Evolutionary conservation across 2,797 vertebrate species (phyloP).

Genomic region (Phataginus tetradactyla): DNA sequence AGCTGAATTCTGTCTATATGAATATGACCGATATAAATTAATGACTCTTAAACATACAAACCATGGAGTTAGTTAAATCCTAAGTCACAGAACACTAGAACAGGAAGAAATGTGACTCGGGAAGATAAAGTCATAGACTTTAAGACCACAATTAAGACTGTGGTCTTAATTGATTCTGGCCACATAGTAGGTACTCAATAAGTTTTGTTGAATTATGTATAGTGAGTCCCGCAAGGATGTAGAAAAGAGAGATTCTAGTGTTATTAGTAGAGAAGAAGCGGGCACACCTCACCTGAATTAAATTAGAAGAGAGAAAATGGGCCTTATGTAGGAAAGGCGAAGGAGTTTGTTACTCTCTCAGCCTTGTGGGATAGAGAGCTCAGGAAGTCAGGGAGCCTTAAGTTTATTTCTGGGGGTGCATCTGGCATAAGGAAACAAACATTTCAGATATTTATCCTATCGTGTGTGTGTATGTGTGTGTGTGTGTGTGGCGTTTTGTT

Average conservation of each 20-base stretch:
- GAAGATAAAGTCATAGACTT: constrained; percentile 1
- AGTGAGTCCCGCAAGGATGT: background rate
- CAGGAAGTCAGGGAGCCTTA: background rate
- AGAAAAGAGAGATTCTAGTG: background rate
- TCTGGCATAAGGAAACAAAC: background rate
- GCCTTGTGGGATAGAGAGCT: background rate
- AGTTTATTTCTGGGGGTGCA: background rate
- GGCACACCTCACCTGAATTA: background rate
- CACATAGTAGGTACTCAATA: background rate
- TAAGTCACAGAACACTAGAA: background rate
- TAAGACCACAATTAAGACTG: background rate
- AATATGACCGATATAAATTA: background rate
- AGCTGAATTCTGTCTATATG: background rate
- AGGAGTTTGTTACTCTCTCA: background rate
- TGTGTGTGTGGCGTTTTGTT: background rate
- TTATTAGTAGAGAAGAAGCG: background rate
- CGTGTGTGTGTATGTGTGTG: background rate
- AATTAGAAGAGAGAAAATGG: background rate
- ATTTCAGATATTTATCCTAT: background rate
- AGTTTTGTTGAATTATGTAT: background rate
- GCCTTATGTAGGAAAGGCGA: background rate
- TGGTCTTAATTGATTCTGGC: background rate
- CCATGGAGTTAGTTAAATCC: background rate
- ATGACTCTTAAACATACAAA: background rate
- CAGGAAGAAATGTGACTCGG: background rate